Percentiles rank a stretch among this genome's conserved stretches.
These are phyloP conservation scores for Anastrepha obliqua DNA, from an alignment of 1,140 invertebrate genomes.

Conservation along the genomic window DNA sequence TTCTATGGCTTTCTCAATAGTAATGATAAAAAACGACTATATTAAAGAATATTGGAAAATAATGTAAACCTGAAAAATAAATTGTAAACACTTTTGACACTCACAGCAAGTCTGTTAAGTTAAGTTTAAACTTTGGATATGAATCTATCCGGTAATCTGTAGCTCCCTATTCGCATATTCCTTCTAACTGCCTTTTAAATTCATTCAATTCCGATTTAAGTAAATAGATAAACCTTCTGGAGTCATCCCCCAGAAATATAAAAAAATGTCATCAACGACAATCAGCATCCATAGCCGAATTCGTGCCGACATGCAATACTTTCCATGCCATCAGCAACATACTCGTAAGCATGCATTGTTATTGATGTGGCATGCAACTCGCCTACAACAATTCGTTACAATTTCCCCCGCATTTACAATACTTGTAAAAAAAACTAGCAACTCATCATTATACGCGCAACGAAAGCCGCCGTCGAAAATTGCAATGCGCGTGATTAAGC, in stretches of 20 bases:
- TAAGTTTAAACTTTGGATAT: no score
- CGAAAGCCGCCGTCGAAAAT: not conserved
- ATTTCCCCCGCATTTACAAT: not conserved
- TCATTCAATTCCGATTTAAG: not conserved
- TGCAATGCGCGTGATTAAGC: slow-evolving; percentile 45
- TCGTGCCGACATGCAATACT: not conserved
- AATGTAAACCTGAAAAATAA: no score
- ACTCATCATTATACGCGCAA: slow-evolving; percentile 12
- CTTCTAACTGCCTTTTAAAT: no score
- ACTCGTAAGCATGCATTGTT: not conserved
- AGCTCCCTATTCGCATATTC: no score
- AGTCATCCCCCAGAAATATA: not conserved
- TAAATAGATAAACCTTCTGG: no score
- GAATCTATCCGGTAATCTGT: no score
- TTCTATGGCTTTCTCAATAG: no score
- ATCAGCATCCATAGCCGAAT: not conserved
- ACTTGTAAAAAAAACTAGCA: not conserved
- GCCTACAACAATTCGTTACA: not conserved
- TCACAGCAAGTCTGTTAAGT: no score
- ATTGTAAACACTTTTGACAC: no score
- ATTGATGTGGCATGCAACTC: not conserved
- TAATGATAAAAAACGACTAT: no score
- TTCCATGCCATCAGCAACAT: not conserved
- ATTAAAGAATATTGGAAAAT: no score
- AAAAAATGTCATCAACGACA: not conserved